Conservation (phyloP, 2,888 invertebrate species). For the Nemurella pictetii region DNA sequence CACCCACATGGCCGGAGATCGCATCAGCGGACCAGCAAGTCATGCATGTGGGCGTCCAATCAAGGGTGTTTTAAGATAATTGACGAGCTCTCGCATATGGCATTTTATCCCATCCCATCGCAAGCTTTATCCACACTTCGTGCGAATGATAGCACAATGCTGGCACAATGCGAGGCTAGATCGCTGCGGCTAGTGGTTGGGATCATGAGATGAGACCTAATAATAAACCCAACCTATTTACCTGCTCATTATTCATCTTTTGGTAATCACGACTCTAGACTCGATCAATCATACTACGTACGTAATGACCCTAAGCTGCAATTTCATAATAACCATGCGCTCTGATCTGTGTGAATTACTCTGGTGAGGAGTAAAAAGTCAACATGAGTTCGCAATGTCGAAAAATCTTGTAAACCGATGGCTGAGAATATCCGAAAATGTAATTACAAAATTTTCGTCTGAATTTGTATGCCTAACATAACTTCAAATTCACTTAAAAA, state of each 20-base stretch:
- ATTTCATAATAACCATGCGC: not conserved
- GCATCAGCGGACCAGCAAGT: not conserved
- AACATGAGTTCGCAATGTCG: not conserved
- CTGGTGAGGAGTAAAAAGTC: not conserved
- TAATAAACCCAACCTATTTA: constrained; percentile 5
- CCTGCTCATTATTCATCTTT: not conserved
- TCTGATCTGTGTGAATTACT: not conserved
- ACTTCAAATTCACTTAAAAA: no score
- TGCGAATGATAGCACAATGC: not conserved
- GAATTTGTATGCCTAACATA: no score
- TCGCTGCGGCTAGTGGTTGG: no score
- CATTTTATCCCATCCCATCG: not conserved
- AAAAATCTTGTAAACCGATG: not conserved
- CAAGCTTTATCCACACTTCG: not conserved
- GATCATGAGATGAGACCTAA: not conserved
- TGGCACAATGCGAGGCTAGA: no score
- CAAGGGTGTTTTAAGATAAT: not conserved
- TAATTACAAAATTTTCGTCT: no score
- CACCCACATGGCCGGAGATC: not conserved
- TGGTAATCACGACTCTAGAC: not conserved
- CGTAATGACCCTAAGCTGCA: not conserved
- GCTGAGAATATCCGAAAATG: no score
- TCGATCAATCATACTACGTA: not conserved
- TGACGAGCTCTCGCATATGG: no score
- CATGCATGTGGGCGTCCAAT: not conserved